phyloP scores from a whole-genome alignment of 2,797 vertebrate genomes.

The Sebastes trivittatus region DNA sequence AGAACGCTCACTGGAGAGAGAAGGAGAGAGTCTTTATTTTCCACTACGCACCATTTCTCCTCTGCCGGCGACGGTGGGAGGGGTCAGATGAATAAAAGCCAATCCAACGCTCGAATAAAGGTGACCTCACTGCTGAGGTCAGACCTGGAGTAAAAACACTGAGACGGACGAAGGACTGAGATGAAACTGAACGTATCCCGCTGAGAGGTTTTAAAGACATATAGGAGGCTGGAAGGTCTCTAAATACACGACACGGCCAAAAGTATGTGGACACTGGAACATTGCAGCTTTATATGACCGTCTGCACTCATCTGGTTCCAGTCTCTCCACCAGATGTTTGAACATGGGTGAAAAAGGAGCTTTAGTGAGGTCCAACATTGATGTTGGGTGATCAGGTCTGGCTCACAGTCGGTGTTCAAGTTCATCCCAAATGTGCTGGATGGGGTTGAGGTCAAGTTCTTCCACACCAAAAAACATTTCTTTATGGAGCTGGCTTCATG shows the following conservation, averaged over 20 bases:
- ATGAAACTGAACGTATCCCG: background rate
- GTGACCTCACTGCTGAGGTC: conserved; percentile 43
- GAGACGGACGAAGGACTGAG: background rate
- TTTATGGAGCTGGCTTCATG: background rate
- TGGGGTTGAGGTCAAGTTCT: background rate
- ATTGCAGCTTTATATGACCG: background rate
- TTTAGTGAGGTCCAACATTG: background rate
- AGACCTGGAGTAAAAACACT: background rate
- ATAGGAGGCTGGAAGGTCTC: background rate
- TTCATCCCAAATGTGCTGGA: background rate
- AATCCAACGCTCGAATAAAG: conserved; percentile 35
- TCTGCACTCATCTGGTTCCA: background rate
- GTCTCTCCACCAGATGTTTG: background rate
- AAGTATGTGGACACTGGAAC: background rate
- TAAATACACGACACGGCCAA: background rate
- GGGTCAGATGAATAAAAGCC: conserved; percentile 70
- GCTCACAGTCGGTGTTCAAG: background rate
- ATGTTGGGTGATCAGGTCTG: background rate
- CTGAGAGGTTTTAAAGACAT: background rate
- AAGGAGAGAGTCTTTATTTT: conserved; percentile 62
- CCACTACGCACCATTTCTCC: conserved; percentile 79
- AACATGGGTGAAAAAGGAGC: background rate
- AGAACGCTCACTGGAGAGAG: conserved; percentile 45
- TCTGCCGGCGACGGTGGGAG: conserved; percentile 63
- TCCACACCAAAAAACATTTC: background rate